Percentiles rank a stretch among this genome's conserved stretches.
phyloP scores from a whole-genome alignment of 2,113 vertebrate genomes.

The Isichthys henryi region DNA sequence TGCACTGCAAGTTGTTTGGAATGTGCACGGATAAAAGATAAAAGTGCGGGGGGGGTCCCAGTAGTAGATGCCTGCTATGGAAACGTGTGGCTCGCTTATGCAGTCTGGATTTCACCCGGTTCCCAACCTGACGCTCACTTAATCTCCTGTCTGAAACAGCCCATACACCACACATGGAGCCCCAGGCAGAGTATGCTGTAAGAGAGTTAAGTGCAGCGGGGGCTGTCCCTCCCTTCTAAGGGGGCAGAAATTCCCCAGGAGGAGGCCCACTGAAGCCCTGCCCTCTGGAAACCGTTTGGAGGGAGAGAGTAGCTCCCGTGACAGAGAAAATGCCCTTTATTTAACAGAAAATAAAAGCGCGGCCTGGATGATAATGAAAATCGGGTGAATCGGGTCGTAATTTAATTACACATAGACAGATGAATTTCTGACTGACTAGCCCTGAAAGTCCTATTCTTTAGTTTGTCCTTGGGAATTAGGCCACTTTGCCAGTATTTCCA shows the following conservation, averaged over 20 bases:
- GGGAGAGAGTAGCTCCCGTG: not conserved
- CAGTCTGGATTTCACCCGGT: not conserved
- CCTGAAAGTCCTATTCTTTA: constrained; percentile 6
- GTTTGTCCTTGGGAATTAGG: constrained; percentile 4
- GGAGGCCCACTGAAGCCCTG: not conserved
- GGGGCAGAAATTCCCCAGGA: not conserved
- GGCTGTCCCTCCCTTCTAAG: not conserved
- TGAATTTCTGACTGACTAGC: constrained; percentile 1
- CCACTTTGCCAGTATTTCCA: not conserved
- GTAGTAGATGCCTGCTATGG: not conserved
- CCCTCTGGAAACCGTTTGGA: not conserved
- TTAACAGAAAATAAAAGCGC: not conserved
- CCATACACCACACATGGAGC: not conserved
- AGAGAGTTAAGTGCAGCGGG: not conserved
- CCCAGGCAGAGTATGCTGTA: not conserved
- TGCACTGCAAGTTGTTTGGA: not conserved
- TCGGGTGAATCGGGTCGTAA: not conserved
- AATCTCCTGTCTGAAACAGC: not conserved
- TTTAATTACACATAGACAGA: constrained; percentile 1
- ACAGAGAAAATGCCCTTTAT: not conserved
- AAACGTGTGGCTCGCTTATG: not conserved
- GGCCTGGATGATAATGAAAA: not conserved
- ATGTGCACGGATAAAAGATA: not conserved
- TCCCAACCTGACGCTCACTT: not conserved
- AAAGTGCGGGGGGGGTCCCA: not conserved